Evolutionary conservation across 1,140 invertebrate genomes (phyloP), one percentile per base, ranked within the genome.

Genomic region (Sycobia sp.): DNA sequence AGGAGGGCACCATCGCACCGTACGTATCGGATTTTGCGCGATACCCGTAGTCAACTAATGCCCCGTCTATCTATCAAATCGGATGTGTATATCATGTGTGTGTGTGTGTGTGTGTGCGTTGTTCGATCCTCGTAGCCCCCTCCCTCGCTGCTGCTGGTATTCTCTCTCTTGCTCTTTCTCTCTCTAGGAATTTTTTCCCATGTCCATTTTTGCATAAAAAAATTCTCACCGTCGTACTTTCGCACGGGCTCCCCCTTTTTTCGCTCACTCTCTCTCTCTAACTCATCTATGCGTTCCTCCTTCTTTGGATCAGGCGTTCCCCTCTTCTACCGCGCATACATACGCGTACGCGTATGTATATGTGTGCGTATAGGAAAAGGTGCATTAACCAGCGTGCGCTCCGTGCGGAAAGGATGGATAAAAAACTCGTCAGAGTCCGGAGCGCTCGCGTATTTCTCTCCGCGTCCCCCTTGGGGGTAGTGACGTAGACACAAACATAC

Each of bases 151-250:
- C 14, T 49, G 3, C n/a, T 22, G 13, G 22, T 16, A 13, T 20
- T 32, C 27, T 29, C 23, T 29, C 14, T 49, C 23, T 18, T 14
- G 8, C 0, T 14, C 2, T 25, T 7, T 44, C 10, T 22, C 44
- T 25, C 23, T 49, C 46, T 27, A 27, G 27, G 14, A 29, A 14
- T 78, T 80, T 77, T 80, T 82, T 80, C 80, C 78, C 78, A 80
- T 82, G 78, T 79, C 76, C 78, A 76, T 73, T 78, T 76, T 79
- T 74, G 76, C 75, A 78, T 79, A 77, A 81, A 79, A 79, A 79
- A 79, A 74, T 79, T 80, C 79, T 78, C 79, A 81, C 74, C 75
- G 67, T 69, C 51, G 34, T 54, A 68, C 68, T 79, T 80, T 80
- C 78, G 76, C 78, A 78, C 79, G 75, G 73, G 39, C 16, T 50